Evolutionary conservation across 2,113 vertebrate species (phyloP).

Genomic region (Hydrochoerus hydrochaeris): DNA sequence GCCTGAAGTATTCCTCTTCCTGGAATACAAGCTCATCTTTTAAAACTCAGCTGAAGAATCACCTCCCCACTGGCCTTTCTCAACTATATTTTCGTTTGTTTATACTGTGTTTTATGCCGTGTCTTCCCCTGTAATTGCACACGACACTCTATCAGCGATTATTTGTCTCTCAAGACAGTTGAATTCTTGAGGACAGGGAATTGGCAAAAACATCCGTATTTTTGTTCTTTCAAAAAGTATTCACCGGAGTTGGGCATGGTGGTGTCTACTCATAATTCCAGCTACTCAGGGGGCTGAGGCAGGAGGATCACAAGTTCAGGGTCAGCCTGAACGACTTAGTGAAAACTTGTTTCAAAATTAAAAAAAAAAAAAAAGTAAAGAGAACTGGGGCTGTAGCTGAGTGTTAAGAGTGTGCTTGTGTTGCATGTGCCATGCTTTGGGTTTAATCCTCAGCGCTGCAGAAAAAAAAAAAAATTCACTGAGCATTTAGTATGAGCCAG

Average conservation of each 20-base stretch:
- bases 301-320: neutral
- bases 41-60: neutral
- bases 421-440: neutral
- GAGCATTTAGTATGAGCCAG: neutral
- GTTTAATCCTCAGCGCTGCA: neutral
- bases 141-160: neutral
- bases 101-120: neutral
- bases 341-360: neutral
- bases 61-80: neutral
- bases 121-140: neutral
- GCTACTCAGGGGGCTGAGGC: neutral
- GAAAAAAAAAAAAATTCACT: neutral
- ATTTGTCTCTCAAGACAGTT: neutral
- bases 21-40: neutral
- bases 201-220: neutral
- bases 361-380: neutral
- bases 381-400: neutral
- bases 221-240: neutral
- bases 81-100: neutral
- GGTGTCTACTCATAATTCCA: neutral
- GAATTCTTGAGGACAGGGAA: neutral
- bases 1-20: neutral
- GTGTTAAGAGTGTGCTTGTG: neutral
- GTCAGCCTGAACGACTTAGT: neutral
- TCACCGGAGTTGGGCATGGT: neutral